Conservation (phyloP, 2,113 vertebrate species). For the Parus major region DNA sequence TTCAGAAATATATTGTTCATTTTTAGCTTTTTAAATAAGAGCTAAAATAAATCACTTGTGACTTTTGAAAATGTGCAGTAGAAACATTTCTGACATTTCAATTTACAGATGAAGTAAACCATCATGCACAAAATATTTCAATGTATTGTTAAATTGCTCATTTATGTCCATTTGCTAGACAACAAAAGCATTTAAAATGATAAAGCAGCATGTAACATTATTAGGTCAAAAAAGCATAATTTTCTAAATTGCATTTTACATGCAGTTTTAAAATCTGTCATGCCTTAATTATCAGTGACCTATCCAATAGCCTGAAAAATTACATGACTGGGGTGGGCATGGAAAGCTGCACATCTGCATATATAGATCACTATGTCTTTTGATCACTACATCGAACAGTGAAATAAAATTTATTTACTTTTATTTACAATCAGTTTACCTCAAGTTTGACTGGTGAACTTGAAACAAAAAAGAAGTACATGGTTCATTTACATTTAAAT, state of each 20-base stretch:
- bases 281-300: neutral
- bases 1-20: neutral
- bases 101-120: neutral
- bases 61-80: neutral
- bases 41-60: neutral
- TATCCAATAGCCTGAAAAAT: neutral
- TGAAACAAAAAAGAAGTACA: conserved; percentile 10
- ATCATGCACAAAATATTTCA: neutral
- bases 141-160: conserved; percentile 4
- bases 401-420: neutral
- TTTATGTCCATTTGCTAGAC: neutral
- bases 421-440: neutral
- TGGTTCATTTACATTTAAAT: conserved; percentile 33
- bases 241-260: neutral
- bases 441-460: neutral
- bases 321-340: neutral
- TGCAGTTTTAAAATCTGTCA: neutral
- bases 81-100: neutral
- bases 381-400: neutral
- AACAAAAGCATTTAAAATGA: neutral
- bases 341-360: neutral
- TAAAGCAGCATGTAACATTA: neutral
- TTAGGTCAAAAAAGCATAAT: neutral
- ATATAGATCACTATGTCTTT: neutral
- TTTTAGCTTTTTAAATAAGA: neutral